These are phyloP conservation scores for Bovichtus diacanthus DNA, from an alignment of 2,797 vertebrate species.

Conservation along the genomic window DNA sequence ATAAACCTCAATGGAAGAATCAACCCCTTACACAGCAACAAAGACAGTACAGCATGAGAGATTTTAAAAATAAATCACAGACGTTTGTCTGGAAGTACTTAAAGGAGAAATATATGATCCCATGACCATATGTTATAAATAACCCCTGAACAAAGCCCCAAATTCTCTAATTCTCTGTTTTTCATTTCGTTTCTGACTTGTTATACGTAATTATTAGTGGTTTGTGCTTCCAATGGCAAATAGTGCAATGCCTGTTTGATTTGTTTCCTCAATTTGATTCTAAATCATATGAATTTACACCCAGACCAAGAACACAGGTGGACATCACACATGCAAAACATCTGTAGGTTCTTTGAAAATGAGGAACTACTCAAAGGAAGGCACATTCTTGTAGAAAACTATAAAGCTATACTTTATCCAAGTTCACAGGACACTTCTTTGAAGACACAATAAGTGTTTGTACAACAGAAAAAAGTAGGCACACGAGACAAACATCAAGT, in stretches of 20 bases:
- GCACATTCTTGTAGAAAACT: slow-evolving; percentile 50
- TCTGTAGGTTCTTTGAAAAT: slow-evolving; percentile 32
- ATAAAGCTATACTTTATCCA: slow-evolving; percentile 54
- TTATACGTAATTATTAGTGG: slow-evolving; percentile 23
- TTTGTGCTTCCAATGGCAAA: slow-evolving; percentile 59
- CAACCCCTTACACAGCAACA: slow-evolving; percentile 17
- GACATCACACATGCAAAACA: slow-evolving; percentile 40
- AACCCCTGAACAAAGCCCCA: slow-evolving; percentile 32
- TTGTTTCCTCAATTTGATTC: slow-evolving; percentile 19
- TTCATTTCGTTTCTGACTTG: slow-evolving; percentile 3
- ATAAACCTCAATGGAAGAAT: slow-evolving; percentile 5
- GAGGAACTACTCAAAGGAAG: slow-evolving; percentile 27
- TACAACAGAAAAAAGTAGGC: slow-evolving; percentile 1
- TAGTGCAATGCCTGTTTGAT: slow-evolving; percentile 62
- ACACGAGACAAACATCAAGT: background rate
- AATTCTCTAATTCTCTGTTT: background rate
- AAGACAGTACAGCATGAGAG: slow-evolving; percentile 24
- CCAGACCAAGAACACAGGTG: background rate
- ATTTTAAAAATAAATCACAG: slow-evolving; percentile 39
- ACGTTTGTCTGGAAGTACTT: slow-evolving; percentile 38
- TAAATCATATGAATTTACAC: slow-evolving; percentile 1
- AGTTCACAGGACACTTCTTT: slow-evolving; percentile 32
- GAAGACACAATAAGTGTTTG: slow-evolving; percentile 8
- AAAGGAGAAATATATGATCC: slow-evolving; percentile 26
- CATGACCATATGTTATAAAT: slow-evolving; percentile 37